Conservation (phyloP, 2,797 vertebrate species). For the Alfaro cultratus region DNA sequence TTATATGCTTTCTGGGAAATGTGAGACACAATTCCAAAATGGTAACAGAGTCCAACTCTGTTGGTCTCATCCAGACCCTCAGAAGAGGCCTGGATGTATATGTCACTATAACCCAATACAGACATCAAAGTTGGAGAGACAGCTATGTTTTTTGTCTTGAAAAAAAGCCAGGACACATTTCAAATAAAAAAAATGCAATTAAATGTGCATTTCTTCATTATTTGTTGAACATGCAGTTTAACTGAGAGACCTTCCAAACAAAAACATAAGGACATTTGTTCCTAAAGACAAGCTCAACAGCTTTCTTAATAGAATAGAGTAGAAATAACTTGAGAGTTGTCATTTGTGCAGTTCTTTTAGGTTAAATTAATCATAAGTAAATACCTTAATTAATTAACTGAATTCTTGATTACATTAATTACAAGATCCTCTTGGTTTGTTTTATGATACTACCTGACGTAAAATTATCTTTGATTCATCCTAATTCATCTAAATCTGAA, state of each 20-base stretch:
- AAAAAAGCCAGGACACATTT: background rate
- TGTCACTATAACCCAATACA: too few species aligned
- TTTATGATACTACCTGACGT: background rate
- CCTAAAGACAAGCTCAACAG: background rate
- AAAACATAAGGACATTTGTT: background rate
- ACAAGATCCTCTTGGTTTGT: background rate
- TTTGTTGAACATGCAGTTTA: background rate
- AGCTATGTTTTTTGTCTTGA: background rate
- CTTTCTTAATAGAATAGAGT: background rate
- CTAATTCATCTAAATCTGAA: background rate
- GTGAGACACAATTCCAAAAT: background rate
- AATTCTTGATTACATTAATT: background rate
- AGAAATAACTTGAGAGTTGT: background rate
- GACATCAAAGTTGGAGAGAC: background rate
- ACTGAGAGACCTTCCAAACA: background rate
- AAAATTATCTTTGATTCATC: background rate
- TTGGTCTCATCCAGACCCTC: background rate
- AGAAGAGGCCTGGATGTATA: background rate
- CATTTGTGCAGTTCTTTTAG: background rate
- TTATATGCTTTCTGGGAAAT: background rate
- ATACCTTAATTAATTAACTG: background rate
- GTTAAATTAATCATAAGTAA: background rate
- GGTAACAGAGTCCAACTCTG: background rate
- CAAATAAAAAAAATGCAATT: background rate
- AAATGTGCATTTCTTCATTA: background rate